A percentile compares a stretch with the other conserved stretches of the same genome.
These are phyloP conservation scores for Amphiura filiformis DNA, from an alignment of 35 echinoderm and acorn worm genomes.

Conservation along the genomic window DNA sequence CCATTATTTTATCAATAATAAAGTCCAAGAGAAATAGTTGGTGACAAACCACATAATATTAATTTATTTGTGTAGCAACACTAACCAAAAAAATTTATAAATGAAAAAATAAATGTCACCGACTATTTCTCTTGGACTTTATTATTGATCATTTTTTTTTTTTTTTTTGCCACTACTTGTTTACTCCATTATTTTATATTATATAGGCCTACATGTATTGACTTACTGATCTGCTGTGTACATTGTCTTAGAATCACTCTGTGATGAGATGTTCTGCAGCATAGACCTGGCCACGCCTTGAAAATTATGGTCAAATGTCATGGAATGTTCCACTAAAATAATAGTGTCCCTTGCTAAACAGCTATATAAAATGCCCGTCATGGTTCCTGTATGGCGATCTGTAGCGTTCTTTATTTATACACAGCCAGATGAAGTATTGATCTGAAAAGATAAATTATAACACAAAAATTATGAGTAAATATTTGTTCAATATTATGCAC, in stretches of 20 bases:
- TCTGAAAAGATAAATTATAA: no score
- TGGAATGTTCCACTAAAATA: slow-evolving; percentile 68
- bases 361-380: slow-evolving; percentile 82
- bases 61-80: not conserved
- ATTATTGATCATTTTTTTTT: not conserved
- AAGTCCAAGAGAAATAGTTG: no score
- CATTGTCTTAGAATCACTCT: slow-evolving; percentile 55
- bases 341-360: slow-evolving; percentile 69
- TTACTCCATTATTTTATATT: not conserved
- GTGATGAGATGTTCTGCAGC: slow-evolving; percentile 67
- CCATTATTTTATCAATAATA: no score
- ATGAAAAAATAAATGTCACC: not conserved
- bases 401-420: no score
- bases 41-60: no score
- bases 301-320: slow-evolving; percentile 72
- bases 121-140: no score
- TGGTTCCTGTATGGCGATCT: no score
- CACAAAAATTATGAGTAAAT: no score
- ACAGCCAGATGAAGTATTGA: no score
- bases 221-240: slow-evolving; percentile 84
- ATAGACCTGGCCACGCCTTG: slow-evolving; percentile 60
- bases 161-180: not conserved
- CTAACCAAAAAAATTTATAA: not conserved
- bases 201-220: no score
- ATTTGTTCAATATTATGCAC: no score